phyloP scores from a whole-genome alignment of 1,140 invertebrate species.

The Asobara japonica region DNA sequence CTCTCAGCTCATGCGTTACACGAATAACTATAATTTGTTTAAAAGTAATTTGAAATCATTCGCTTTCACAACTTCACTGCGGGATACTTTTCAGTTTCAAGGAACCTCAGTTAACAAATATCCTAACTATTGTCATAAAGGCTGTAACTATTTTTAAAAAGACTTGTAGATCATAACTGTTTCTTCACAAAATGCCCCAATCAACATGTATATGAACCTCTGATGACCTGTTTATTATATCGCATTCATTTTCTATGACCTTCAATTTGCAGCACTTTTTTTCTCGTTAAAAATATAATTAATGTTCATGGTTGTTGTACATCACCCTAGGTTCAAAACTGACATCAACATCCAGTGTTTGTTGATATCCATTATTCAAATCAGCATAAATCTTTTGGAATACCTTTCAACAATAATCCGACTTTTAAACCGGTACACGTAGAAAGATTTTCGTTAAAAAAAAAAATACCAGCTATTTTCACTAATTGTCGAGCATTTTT shows the following conservation, averaged over 20 bases:
- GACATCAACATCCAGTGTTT: constrained; percentile 56
- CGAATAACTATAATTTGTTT: too few species aligned
- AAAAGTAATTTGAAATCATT: not conserved
- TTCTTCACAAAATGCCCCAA: constrained; percentile 53
- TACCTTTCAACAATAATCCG: constrained; percentile 31
- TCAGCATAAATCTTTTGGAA: constrained; percentile 40
- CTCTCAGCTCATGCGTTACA: too few species aligned
- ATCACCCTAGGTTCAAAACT: constrained; percentile 56
- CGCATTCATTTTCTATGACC: constrained; percentile 31
- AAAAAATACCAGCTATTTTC: too few species aligned
- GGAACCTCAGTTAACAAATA: not conserved
- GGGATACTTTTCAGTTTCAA: not conserved
- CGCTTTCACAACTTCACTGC: not conserved
- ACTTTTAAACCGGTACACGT: not conserved
- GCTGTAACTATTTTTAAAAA: not conserved
- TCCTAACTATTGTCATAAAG: not conserved
- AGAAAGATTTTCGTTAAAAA: too few species aligned
- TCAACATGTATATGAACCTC: constrained; percentile 53
- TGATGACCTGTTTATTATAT: constrained; percentile 49
- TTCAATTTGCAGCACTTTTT: constrained; percentile 47
- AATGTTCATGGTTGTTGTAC: constrained; percentile 45
- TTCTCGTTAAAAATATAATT: constrained; percentile 62
- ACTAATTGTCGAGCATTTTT: too few species aligned
- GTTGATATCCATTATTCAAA: too few species aligned
- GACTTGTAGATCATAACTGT: not conserved